Evolutionary conservation across 2,113 vertebrate species (phyloP).

Genomic region (Marmota monax): DNA sequence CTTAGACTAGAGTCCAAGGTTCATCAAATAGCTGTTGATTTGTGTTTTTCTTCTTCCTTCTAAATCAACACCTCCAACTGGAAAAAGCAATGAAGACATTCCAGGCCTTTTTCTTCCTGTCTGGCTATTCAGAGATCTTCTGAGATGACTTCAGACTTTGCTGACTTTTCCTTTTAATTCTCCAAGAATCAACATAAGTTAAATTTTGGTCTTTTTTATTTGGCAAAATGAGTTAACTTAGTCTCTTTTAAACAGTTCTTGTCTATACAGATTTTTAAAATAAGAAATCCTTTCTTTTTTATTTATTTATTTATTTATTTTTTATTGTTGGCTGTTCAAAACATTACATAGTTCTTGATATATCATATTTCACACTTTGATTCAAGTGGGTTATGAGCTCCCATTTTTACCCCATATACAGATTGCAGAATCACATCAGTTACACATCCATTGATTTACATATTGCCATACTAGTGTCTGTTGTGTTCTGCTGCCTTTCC

Average conservation of each 20-base stretch:
- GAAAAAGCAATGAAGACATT: background rate
- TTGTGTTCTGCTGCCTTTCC: too few relatives aligned
- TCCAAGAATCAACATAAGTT: background rate
- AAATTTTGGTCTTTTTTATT: slow-evolving; percentile 27
- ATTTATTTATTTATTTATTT: too few relatives aligned
- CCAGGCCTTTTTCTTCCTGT: background rate
- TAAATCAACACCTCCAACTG: background rate
- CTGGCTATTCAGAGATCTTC: background rate
- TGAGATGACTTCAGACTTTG: background rate
- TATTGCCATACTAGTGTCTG: too few relatives aligned
- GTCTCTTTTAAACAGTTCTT: background rate
- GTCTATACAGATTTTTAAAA: background rate
- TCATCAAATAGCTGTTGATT: background rate
- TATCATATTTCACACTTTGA: too few relatives aligned
- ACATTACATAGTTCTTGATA: too few relatives aligned
- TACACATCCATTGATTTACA: too few relatives aligned
- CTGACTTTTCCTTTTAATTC: background rate
- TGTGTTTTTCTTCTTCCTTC: background rate
- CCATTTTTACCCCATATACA: too few relatives aligned
- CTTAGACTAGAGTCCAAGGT: background rate
- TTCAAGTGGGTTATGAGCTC: too few relatives aligned
- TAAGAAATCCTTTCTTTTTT: background rate
- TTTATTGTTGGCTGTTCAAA: too few relatives aligned
- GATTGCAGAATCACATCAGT: too few relatives aligned
- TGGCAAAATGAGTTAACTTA: slow-evolving; percentile 17